Base-by-base conservation (phyloP, 2,797 vertebrate genomes). In the Sphaeramia orbicularis region DNA sequence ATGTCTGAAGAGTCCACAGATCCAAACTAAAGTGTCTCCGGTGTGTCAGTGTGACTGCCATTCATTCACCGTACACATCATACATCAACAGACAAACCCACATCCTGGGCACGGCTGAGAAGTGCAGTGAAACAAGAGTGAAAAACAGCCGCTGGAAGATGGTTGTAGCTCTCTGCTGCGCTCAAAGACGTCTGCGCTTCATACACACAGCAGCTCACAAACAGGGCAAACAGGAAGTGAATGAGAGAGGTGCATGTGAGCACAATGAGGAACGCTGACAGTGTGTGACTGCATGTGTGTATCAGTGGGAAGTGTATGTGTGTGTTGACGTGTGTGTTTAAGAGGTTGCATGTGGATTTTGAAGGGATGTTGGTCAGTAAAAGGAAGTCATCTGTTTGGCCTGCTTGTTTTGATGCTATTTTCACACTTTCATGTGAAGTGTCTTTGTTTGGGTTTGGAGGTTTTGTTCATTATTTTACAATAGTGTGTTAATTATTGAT, bases 211-310 rank as follows among this genome's bases (percentile, higher is more conserved):
- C n/a, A 6, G 12, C 74, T 42, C 71, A 64, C 71, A 80, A 76
- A 74, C 78, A 60, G 14, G 0, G 67, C 80, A 89, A 91, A 93
- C 92, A 94, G 93, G 93, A 94, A 94, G 89, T 87, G 76, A 71
- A 64, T 69, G 77, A 81, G 61, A 76, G 84, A 84, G 71, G 78
- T 80, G 77, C 80, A 78, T 75, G 79, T 75, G 83, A 91, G 83
- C 81, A 81, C 86, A 87, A 81, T 84, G 87, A 89, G 69, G 71
- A 83, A 87, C 81, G 66, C 68, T 71, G 2, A 40, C 19, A 55
- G 37, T 38, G 30, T 66, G 45, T 60, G 58, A 65, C 38, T 56
- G 56, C 13, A 40, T 53, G 43, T 36, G 65, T 53, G 32, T 36
- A 44, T n/a, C 30, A 11, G 73, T 64, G 71, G 60, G 68, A 44